Evolutionary conservation across 2,113 vertebrate species (phyloP).

Genomic region (Pelecanoides urinatrix): DNA sequence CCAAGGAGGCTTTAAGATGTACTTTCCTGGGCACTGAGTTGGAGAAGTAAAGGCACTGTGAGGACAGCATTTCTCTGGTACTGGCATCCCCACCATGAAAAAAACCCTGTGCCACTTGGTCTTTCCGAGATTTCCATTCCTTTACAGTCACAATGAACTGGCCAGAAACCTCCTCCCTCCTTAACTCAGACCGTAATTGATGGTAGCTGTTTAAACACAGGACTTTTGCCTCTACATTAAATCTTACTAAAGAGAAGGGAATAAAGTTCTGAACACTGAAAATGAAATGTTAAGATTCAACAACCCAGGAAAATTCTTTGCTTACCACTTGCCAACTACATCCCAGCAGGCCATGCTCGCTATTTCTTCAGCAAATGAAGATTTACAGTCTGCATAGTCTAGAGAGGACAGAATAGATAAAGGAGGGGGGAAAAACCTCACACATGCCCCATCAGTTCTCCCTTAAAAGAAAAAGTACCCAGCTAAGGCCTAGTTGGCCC

Average conservation of each 20-base stretch:
- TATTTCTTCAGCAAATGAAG: background rate
- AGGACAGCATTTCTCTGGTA: background rate
- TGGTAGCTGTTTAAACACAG: background rate
- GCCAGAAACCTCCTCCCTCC: background rate
- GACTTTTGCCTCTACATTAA: background rate
- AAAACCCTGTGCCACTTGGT: fast-evolving
- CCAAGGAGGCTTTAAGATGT: background rate
- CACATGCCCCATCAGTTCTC: background rate
- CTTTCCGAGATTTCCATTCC: background rate
- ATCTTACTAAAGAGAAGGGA: background rate
- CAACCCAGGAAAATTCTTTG: background rate
- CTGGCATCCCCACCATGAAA: background rate
- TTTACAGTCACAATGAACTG: background rate
- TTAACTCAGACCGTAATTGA: background rate
- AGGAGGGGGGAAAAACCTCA: background rate
- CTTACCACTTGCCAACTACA: background rate
- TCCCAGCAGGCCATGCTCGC: background rate
- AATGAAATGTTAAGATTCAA: background rate
- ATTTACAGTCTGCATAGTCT: background rate
- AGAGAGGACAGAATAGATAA: background rate
- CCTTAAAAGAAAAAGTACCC: background rate
- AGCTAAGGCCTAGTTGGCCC: background rate
- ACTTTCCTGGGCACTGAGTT: background rate
- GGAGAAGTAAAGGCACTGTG: background rate
- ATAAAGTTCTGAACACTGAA: background rate